Evolutionary conservation across 2,888 invertebrate species (phyloP).

Genomic region (Meiosimyza platycephala): DNA sequence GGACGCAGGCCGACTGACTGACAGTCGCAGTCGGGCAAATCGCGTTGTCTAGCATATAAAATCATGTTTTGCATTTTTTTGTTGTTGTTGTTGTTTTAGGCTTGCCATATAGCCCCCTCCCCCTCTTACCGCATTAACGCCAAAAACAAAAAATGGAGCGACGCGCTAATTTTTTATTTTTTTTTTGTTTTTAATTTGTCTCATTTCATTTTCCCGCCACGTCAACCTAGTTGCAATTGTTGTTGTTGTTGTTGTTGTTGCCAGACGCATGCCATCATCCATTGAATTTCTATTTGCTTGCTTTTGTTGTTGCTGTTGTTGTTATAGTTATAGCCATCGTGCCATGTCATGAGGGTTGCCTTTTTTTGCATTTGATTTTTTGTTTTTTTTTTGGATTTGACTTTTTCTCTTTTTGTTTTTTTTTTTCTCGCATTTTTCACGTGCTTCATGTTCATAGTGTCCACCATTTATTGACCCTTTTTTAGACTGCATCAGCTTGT

Average conservation of each 20-base stretch:
- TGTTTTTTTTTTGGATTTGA: slow-evolving; percentile 8
- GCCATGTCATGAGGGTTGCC: background rate
- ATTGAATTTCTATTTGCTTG: background rate
- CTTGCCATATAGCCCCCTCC: too few relatives aligned
- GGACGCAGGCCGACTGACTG: slow-evolving; percentile 26
- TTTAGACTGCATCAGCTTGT: background rate
- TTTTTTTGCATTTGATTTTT: slow-evolving; percentile 6
- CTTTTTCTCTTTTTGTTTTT: background rate
- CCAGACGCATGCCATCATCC: slow-evolving; percentile 11
- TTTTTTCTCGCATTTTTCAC: slow-evolving; percentile 3
- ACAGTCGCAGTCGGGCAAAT: slow-evolving; percentile 1
- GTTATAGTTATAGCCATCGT: background rate
- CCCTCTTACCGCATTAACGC: too few relatives aligned
- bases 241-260: slow-evolving; percentile 25
- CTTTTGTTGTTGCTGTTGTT: slow-evolving; percentile 1
- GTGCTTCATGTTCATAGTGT: background rate
- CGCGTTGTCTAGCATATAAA: background rate
- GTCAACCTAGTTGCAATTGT: slow-evolving; percentile 13
- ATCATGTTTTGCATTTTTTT: background rate
- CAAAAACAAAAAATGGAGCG: too few relatives aligned
- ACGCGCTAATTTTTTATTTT: slow-evolving; percentile 16
- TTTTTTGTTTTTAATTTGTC: slow-evolving; percentile 4
- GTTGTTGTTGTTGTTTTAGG: slow-evolving; percentile 15
- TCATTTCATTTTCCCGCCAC: too few relatives aligned
- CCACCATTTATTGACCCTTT: background rate